Evolutionary conservation across 1,140 invertebrate genomes (phyloP).

Genomic region (Lasioglossum baleicum): DNA sequence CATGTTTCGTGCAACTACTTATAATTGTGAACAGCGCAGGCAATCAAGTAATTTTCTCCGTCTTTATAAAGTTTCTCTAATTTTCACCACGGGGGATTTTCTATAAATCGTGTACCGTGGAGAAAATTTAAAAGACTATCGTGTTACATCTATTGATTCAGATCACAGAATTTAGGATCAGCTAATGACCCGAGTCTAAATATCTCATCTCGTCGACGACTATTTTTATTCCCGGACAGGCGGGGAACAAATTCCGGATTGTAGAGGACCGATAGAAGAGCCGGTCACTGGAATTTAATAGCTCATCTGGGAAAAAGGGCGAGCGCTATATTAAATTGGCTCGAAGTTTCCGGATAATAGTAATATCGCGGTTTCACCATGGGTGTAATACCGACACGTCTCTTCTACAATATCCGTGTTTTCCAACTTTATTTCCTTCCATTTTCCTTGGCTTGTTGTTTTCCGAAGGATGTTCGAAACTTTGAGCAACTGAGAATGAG

Average conservation of each 20-base stretch:
- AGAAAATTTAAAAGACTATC: too few relatives aligned
- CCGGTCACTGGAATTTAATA: slow-evolving; percentile 29
- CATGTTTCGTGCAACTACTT: too few relatives aligned
- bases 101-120: too few relatives aligned
- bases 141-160: too few relatives aligned
- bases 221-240: neutral
- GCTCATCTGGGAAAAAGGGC: neutral
- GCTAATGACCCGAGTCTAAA: too few relatives aligned
- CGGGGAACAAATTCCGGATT: slow-evolving; percentile 17
- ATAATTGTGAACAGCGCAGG: too few relatives aligned
- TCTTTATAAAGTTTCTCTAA: too few relatives aligned
- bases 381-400: slow-evolving; percentile 17
- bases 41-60: too few relatives aligned
- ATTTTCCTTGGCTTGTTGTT: neutral
- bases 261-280: neutral
- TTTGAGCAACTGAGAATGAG: too few relatives aligned
- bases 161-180: too few relatives aligned
- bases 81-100: too few relatives aligned
- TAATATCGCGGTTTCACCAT: slow-evolving; percentile 6
- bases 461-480: too few relatives aligned
- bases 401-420: neutral
- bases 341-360: slow-evolving; percentile 23
- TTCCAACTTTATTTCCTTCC: neutral
- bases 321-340: slow-evolving; percentile 36
- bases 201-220: neutral